Percentiles rank a stretch among this genome's conserved stretches.
phyloP scores from a whole-genome alignment of 2,797 vertebrate species.

The Anabacerthia variegaticeps region DNA sequence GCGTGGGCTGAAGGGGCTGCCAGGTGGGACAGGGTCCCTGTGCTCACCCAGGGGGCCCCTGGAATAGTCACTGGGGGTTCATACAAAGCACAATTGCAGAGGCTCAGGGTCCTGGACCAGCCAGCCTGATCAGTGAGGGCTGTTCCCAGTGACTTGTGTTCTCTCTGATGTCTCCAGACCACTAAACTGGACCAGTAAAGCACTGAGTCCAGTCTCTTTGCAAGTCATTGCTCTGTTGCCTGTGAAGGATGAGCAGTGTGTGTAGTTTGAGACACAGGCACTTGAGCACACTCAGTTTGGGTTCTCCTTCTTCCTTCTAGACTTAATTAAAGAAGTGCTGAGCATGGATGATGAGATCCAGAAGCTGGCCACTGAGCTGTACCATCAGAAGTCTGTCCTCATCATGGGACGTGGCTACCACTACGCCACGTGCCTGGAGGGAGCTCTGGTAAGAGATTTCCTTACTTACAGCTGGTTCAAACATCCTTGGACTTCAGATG shows the following conservation, averaged over 20 bases:
- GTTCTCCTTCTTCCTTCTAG: slow-evolving; percentile 68
- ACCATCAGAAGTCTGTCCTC: slow-evolving; percentile 96
- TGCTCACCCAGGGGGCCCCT: background rate
- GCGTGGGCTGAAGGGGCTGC: slow-evolving; percentile 88
- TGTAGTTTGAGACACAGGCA: background rate
- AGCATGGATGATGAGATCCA: slow-evolving; percentile 97
- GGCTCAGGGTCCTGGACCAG: background rate
- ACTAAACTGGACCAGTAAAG: too few species aligned
- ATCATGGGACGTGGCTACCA: slow-evolving; percentile 99
- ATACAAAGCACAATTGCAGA: background rate
- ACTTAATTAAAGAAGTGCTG: slow-evolving; percentile 95
- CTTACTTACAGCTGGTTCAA: background rate
- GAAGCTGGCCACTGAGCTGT: slow-evolving; percentile 91
- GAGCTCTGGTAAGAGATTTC: slow-evolving; percentile 87
- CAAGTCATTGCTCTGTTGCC: rapidly evolving
- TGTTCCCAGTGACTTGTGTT: rapidly evolving
- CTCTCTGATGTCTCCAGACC: background rate
- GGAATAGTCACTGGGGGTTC: background rate
- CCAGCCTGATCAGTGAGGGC: background rate
- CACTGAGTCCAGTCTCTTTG: rapidly evolving
- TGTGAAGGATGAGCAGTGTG: rapidly evolving
- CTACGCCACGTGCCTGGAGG: slow-evolving; percentile 96
- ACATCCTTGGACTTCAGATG: background rate
- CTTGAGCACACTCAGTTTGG: rapidly evolving
- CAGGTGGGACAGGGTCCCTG: slow-evolving; percentile 78